phyloP scores from a whole-genome alignment of 2,888 invertebrate genomes.

The Axea sp. region DNA sequence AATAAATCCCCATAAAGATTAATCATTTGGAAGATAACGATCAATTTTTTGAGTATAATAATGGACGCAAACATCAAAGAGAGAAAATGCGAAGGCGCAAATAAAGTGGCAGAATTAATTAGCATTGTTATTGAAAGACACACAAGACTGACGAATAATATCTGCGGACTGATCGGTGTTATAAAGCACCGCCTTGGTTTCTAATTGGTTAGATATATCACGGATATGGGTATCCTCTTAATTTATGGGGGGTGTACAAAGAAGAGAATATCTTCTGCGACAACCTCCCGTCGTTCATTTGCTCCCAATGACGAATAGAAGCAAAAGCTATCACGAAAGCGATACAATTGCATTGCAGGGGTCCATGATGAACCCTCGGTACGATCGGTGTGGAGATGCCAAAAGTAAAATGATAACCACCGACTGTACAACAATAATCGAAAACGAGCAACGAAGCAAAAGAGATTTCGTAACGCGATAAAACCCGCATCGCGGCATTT shows the following conservation, averaged over 20 bases:
- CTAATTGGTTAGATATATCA: slow-evolving; percentile 63
- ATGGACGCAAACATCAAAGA: slow-evolving; percentile 51
- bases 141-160: slow-evolving; percentile 36
- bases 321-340: slow-evolving; percentile 67
- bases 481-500: slow-evolving; percentile 78
- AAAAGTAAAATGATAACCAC: slow-evolving; percentile 75
- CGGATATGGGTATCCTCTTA: slow-evolving; percentile 61
- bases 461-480: slow-evolving; percentile 74
- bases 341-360: slow-evolving; percentile 74
- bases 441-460: slow-evolving; percentile 69
- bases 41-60: slow-evolving; percentile 22
- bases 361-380: slow-evolving; percentile 45
- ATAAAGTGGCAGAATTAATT: slow-evolving; percentile 58
- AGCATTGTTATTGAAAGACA: slow-evolving; percentile 55
- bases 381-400: slow-evolving; percentile 58
- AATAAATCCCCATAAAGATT: slow-evolving; percentile 13
- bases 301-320: slow-evolving; percentile 60
- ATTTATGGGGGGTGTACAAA: slow-evolving; percentile 48
- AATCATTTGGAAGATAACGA: slow-evolving; percentile 37
- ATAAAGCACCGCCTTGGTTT: slow-evolving; percentile 56
- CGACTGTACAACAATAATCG: slow-evolving; percentile 69
- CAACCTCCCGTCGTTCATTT: slow-evolving; percentile 43
- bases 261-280: slow-evolving; percentile 55
- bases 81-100: slow-evolving; percentile 45
- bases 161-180: slow-evolving; percentile 57